These are phyloP conservation scores for Thumatha senex DNA, from an alignment of 2,888 invertebrate genomes.

Conservation along the genomic window DNA sequence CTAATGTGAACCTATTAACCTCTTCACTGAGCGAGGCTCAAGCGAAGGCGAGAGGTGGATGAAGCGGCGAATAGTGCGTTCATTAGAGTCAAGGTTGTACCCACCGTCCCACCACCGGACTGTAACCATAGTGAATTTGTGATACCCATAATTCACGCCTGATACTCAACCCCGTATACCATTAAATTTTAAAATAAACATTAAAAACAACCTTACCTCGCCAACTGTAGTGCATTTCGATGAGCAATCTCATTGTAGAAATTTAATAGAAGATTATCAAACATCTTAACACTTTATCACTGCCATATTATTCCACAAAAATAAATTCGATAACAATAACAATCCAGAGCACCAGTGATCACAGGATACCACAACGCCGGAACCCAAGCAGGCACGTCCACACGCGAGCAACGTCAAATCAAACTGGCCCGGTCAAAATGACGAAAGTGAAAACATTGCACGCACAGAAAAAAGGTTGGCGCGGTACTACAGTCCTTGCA, in stretches of 20 bases:
- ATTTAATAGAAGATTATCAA: conserved; percentile 78
- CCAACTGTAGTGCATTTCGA: conserved; percentile 82
- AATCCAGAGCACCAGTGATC: conserved; percentile 77
- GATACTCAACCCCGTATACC: conserved; percentile 48
- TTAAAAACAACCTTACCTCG: conserved; percentile 74
- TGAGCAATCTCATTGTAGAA: conserved; percentile 82
- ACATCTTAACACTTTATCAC: conserved; percentile 82
- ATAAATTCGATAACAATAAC: conserved; percentile 63
- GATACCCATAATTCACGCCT: conserved; percentile 41
- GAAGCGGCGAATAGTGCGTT: conserved; percentile 73
- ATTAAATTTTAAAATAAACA: conserved; percentile 66
- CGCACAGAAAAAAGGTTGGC: conserved; percentile 81
- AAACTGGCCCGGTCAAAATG: conserved; percentile 83
- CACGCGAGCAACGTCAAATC: conserved; percentile 81
- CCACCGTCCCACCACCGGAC: conserved; percentile 63
- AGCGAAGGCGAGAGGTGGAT: conserved; percentile 81
- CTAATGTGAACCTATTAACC: conserved; percentile 84
- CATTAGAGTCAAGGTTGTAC: conserved; percentile 80
- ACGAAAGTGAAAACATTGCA: conserved; percentile 84
- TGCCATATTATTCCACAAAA: conserved; percentile 76
- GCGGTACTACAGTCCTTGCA: conserved; percentile 79
- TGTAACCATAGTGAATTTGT: conserved; percentile 35
- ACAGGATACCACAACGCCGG: conserved; percentile 78
- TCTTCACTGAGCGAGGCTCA: conserved; percentile 76
- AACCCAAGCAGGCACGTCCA: conserved; percentile 80